phyloP scores from a whole-genome alignment of 2,113 vertebrate species.

The Chloropsis cyanopogon region DNA sequence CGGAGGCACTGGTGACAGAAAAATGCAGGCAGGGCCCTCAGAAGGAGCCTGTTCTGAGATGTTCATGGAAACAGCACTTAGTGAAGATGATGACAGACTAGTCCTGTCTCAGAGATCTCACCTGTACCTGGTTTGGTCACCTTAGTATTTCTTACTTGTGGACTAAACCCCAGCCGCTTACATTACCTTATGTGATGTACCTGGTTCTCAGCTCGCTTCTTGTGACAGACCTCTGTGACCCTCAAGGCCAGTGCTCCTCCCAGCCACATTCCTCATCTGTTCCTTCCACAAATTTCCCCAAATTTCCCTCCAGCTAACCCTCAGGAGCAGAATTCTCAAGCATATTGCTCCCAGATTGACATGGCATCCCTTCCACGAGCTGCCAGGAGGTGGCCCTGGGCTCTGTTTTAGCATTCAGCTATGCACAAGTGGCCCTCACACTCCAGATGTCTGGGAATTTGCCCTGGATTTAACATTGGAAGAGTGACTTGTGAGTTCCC shows the following conservation, averaged over 20 bases:
- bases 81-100: not conserved
- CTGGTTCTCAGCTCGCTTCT: not conserved
- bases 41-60: not conserved
- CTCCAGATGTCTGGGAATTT: not conserved
- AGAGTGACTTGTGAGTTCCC: not conserved
- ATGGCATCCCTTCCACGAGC: not conserved
- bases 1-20: fast-evolving
- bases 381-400: not conserved
- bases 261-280: not conserved
- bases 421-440: not conserved
- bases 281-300: not conserved
- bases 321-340: not conserved
- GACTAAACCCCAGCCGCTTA: not conserved
- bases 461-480: not conserved
- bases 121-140: not conserved
- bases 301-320: not conserved
- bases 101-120: not conserved
- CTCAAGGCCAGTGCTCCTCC: not conserved
- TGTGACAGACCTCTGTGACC: not conserved
- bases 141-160: not conserved
- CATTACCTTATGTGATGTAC: not conserved
- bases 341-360: not conserved
- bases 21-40: fast-evolving
- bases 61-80: not conserved
- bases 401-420: not conserved